phyloP scores from a whole-genome alignment of 2,113 vertebrate genomes.

The Tiliqua scincoides region DNA sequence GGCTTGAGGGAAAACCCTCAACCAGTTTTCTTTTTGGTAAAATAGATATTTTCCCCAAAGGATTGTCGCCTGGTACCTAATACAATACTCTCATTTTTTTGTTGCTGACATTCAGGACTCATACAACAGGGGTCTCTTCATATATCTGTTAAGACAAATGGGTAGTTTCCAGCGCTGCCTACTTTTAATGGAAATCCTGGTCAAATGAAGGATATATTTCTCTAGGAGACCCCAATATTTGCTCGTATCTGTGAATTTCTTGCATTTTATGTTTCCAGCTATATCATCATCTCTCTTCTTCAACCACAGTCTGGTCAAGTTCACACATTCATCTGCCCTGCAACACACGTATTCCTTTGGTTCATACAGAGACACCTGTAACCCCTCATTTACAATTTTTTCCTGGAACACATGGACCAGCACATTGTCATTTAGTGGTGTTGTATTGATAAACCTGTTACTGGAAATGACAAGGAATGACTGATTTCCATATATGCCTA shows the following conservation, averaged over 20 bases:
- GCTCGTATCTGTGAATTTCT: neutral
- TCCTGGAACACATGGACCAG: neutral
- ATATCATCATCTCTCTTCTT: neutral
- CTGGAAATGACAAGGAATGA: neutral
- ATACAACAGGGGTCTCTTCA: neutral
- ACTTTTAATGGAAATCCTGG: neutral
- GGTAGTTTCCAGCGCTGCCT: neutral
- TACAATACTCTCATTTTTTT: neutral
- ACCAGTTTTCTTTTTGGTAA: neutral
- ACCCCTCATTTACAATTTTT: neutral
- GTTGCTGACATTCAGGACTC: neutral
- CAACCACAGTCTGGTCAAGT: neutral
- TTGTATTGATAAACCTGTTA: neutral
- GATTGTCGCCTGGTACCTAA: neutral
- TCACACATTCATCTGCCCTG: neutral
- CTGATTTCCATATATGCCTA: neutral
- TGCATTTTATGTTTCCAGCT: neutral
- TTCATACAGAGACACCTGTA: neutral
- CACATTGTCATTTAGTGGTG: neutral
- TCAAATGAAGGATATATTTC: accelerated
- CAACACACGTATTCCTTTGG: neutral
- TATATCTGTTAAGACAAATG: neutral
- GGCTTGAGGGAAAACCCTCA: neutral
- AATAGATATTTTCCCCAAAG: neutral
- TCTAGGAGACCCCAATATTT: neutral